phyloP scores from a whole-genome alignment of 2,797 vertebrate genomes.

The Gobio occitaniae region DNA sequence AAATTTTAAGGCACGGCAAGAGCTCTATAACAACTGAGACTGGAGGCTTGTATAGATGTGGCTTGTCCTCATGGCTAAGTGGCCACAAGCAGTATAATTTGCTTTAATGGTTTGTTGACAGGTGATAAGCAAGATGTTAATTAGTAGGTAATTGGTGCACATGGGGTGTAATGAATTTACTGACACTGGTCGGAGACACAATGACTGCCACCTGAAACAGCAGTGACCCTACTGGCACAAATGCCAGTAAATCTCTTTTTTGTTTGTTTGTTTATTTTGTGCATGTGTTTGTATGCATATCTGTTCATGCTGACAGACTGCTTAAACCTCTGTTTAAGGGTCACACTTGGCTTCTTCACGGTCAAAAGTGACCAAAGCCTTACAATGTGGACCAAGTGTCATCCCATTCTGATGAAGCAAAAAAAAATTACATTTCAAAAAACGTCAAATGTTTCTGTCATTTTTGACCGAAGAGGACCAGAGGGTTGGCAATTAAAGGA shows the following conservation, averaged over 20 bases:
- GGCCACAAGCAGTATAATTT: slow-evolving; percentile 43
- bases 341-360: too few relatives aligned
- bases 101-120: slow-evolving; percentile 28
- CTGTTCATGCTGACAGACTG: slow-evolving; percentile 24
- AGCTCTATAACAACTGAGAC: slow-evolving; percentile 1
- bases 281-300: not conserved
- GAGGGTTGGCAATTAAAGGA: not conserved
- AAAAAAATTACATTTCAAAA: too few relatives aligned
- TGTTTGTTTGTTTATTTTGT: slow-evolving; percentile 13
- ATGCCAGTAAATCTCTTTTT: not conserved
- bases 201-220: slow-evolving; percentile 22
- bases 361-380: too few relatives aligned
- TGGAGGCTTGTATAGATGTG: not conserved
- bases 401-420: too few relatives aligned
- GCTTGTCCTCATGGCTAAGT: slow-evolving; percentile 28
- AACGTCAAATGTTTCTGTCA: too few relatives aligned
- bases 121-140: slow-evolving; percentile 46
- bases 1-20: not conserved
- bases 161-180: slow-evolving; percentile 38
- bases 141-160: slow-evolving; percentile 39
- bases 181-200: slow-evolving; percentile 7
- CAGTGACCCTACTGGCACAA: slow-evolving; percentile 7
- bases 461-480: too few relatives aligned
- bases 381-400: too few relatives aligned
- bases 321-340: not conserved